Evolutionary conservation across 2,797 vertebrate genomes (phyloP).

Genomic region (Helostoma temminkii): DNA sequence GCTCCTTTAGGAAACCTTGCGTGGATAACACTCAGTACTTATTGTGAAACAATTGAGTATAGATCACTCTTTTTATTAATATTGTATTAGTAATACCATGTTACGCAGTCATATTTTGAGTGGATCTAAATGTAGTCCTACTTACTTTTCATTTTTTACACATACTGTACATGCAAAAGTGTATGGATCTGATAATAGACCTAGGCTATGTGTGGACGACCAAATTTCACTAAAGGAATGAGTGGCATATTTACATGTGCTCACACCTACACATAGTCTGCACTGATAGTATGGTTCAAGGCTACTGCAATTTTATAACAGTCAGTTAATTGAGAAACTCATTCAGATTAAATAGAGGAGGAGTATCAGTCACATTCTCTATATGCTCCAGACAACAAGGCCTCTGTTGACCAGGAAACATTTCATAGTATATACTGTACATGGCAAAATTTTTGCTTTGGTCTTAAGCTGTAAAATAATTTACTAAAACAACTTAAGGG

Average conservation of each 20-base stretch:
- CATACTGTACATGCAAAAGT: not conserved
- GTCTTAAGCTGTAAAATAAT: conserved; percentile 32
- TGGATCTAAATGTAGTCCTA: not conserved
- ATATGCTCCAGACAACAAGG: conserved; percentile 71
- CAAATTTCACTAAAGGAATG: not conserved
- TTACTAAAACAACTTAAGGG: not conserved
- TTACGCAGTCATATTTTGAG: conserved; percentile 2
- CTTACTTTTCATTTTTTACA: not conserved
- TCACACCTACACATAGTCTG: conserved; percentile 14
- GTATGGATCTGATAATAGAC: not conserved
- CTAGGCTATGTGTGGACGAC: not conserved
- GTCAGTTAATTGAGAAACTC: conserved; percentile 27
- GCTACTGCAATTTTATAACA: conserved; percentile 33
- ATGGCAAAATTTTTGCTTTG: conserved; percentile 21
- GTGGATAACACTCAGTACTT: not conserved
- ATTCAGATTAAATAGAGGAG: conserved; percentile 65
- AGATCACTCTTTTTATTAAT: too few relatives aligned
- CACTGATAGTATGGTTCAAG: conserved; percentile 38
- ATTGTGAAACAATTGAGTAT: not conserved
- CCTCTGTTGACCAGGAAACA: conserved; percentile 65
- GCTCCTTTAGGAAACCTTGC: not conserved
- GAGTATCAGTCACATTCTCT: conserved; percentile 69
- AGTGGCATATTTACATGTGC: conserved; percentile 1
- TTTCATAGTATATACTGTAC: conserved; percentile 60
- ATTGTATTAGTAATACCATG: not conserved